Evolutionary conservation across 1,140 invertebrate species (phyloP), one percentile per base, ranked within the genome.

Genomic region (Lordiphosa collinella): DNA sequence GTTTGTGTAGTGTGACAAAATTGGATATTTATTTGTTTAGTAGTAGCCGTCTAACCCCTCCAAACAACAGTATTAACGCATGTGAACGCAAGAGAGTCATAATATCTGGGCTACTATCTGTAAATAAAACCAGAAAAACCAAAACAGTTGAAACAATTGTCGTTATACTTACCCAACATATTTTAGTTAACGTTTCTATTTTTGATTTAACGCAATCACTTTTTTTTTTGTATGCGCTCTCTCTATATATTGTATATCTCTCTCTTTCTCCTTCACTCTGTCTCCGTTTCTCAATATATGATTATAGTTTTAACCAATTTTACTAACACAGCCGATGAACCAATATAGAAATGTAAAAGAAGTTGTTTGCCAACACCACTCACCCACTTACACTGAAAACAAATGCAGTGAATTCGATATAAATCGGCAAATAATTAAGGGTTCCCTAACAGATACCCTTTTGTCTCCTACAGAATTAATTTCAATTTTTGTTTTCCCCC

Each of bases 281-380:
- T 44, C 32, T 78, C 47, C 52, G 53, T 65, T 53, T 60, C 50
- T 52, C 35, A 32, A 50, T 60, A 34, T 55, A 46, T 29, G 40
- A 49, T 61, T 70, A 61, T 56, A 56, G 63, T 70, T 80, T 63
- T 29, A 78, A 84, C 62, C 36, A 70, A 66, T 57, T 53, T 14
- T 84, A 82, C 78, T 72, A 80, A 80, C 75, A 82, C 65, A 8
- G 25, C 7, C 58, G 58, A 57, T 68, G 32, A 34, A 63, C 56
- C 44, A 61, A 22, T 4, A 16, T 6, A 29, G 7, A 29, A 29
- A 29, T 29, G 2, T 29, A 7, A 29, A 7, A 29, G 7, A 8
- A 8, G 7, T 29, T 29, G 7, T 29, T 29, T 29, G 7, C 25
- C 25, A 29, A 29, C 25, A 29, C 25, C 25, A 29, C 7, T 29